Percentiles rank a stretch among this genome's conserved stretches.
These are phyloP conservation scores for Emys orbicularis DNA, from an alignment of 2,797 vertebrate species.

Conservation along the genomic window DNA sequence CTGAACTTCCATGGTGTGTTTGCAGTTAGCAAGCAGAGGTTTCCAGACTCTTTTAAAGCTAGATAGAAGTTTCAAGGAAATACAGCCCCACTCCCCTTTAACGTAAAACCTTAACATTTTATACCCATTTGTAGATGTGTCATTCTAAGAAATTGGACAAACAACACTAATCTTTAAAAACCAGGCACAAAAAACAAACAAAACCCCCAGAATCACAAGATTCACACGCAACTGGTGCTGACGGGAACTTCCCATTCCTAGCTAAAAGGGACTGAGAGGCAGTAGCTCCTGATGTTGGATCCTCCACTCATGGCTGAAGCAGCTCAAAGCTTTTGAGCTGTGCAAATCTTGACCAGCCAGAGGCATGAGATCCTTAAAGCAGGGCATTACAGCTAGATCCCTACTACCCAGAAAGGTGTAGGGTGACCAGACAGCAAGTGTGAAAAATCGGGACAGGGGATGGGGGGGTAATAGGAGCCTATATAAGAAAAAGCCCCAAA, in stretches of 20 bases:
- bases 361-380: background rate
- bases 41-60: background rate
- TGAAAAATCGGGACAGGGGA: too few species aligned
- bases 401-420: too few species aligned
- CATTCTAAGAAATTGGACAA: background rate
- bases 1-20: background rate
- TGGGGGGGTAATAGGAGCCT: too few species aligned
- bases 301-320: rapidly evolving
- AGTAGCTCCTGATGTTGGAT: background rate
- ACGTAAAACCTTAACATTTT: background rate
- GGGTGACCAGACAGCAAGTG: too few species aligned
- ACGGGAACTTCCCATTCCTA: background rate
- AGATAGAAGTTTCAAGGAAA: background rate
- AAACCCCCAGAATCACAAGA: background rate
- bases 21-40: background rate
- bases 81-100: background rate
- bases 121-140: background rate
- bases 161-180: background rate
- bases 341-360: background rate
- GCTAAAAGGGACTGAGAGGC: background rate
- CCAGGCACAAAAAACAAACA: background rate
- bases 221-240: rapidly evolving
- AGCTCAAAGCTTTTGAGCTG: rapidly evolving
- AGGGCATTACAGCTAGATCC: background rate
- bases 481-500: too few species aligned